Percentiles rank a stretch among this genome's conserved stretches.
Conservation (phyloP, 53 echinoderm and acorn worm genomes). For the Henricia sp. region DNA sequence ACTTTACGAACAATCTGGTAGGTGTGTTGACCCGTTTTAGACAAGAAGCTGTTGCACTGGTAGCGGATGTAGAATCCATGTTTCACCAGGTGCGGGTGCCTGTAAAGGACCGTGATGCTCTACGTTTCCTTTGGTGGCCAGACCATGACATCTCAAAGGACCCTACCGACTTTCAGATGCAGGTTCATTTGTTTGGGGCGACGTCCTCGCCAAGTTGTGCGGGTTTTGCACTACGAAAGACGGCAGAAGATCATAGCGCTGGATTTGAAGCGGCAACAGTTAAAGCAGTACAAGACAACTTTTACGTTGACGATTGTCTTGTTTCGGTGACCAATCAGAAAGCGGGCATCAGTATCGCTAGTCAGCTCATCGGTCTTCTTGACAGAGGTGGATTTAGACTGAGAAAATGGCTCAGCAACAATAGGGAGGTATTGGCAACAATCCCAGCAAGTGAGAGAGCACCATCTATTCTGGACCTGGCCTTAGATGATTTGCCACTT, state of each 20-base stretch:
- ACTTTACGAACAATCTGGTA: slow-evolving; percentile 55
- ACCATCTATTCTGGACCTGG: slow-evolving; percentile 34
- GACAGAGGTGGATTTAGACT: slow-evolving; percentile 63
- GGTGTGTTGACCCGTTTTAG: slow-evolving; percentile 62
- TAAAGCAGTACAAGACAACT: slow-evolving; percentile 6
- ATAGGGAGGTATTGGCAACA: slow-evolving; percentile 21
- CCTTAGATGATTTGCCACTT: slow-evolving; percentile 31
- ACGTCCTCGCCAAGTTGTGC: slow-evolving; percentile 46
- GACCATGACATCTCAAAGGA: slow-evolving; percentile 7
- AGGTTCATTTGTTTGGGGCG: slow-evolving; percentile 37
- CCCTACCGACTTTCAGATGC: slow-evolving; percentile 19
- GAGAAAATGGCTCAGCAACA: slow-evolving; percentile 71
- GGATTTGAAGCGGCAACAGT: not conserved
- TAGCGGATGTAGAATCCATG: slow-evolving; percentile 49
- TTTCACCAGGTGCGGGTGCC: slow-evolving; percentile 52
- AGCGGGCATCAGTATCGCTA: not conserved
- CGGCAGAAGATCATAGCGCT: not conserved
- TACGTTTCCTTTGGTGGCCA: slow-evolving; percentile 46
- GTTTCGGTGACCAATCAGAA: not conserved
- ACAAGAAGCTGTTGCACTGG: slow-evolving; percentile 57
- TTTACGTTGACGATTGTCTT: slow-evolving; percentile 47
- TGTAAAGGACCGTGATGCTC: slow-evolving; percentile 1
- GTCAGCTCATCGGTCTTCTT: slow-evolving; percentile 39
- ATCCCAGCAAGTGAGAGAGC: slow-evolving; percentile 51
- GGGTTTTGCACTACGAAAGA: not conserved